Evolutionary conservation across 1,140 invertebrate species (phyloP), one percentile per base, ranked within the genome.

Genomic region (Pomacea maculata): DNA sequence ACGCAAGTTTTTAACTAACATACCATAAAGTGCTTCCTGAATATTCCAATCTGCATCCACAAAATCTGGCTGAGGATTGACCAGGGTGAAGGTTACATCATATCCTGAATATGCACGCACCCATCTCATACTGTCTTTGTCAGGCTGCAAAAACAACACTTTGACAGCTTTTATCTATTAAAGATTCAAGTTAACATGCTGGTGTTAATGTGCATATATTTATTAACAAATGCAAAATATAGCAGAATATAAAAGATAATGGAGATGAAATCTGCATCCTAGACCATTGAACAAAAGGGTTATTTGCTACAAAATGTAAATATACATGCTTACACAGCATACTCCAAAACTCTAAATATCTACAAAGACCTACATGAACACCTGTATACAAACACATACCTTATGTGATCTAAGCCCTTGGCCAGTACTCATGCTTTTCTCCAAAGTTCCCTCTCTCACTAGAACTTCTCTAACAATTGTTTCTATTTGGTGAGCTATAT

Each of bases 11-110:
- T 45, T 45, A 45, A 19, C 2, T 70, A 21, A 75, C 87, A 61
- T 89, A 95, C 94, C 92, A 85, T 93, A 88, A 4, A 94, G 91
- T 65, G 94, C 93, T 75, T 92, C 86, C 77, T 93, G 89, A 17
- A 95, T 93, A 88, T 95, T 92, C 94, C 95, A 95, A n/a, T 93
- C 85, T n/a, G 95, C 92, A 83, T 93, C 91, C 14, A 95, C 83
- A 64, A 93, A 91, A 70, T 95, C 93, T 14, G 96, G 96, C 84
- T 95, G 93, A 1, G 95, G 95, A 90, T 95, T 95, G 1, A 96
- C 93, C 11, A 96, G 89, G 3, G 95, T 95, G 19, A 96, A 93
- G 25, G 96, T 92, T 45, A 97, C 90, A 88, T 96, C 95, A 88
- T 96, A 96, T 12, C 93, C 93, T 12, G 93, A 75, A 73, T 88